These are phyloP conservation scores for Pentalonia nigronervosa DNA, from an alignment of 1,140 invertebrate genomes.

Conservation along the genomic window DNA sequence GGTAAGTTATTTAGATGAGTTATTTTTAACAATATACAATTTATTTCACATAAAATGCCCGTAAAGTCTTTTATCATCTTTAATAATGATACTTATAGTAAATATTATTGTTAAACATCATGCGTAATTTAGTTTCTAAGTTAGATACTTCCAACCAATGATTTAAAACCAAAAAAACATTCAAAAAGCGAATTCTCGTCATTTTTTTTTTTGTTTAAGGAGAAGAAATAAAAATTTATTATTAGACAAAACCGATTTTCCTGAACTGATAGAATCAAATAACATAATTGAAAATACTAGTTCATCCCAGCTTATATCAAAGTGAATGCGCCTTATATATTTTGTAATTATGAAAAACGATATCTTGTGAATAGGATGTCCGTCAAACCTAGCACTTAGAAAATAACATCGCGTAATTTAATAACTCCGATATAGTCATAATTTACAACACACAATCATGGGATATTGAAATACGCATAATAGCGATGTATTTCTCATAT, in stretches of 20 bases:
- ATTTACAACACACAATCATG: background rate
- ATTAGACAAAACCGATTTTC: no score
- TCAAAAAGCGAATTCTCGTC: background rate
- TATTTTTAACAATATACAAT: background rate
- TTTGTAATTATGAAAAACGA: background rate
- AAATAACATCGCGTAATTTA: background rate
- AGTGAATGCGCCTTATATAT: background rate
- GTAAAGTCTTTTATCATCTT: background rate
- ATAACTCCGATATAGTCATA: background rate
- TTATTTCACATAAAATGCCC: background rate
- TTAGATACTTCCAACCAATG: background rate
- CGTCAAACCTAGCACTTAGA: background rate
- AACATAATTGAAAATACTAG: background rate
- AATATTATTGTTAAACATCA: background rate
- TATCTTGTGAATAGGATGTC: background rate
- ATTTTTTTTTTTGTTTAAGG: background rate
- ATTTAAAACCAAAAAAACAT: background rate
- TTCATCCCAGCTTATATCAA: background rate
- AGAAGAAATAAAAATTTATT: no score
- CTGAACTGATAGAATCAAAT: background rate
- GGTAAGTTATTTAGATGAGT: background rate
- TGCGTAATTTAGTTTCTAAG: background rate
- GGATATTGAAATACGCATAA: background rate
- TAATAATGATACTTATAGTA: no score
- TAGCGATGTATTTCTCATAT: background rate